Evolutionary conservation across 2,797 vertebrate species (phyloP).

Genomic region (Spondyliosoma cantharus): DNA sequence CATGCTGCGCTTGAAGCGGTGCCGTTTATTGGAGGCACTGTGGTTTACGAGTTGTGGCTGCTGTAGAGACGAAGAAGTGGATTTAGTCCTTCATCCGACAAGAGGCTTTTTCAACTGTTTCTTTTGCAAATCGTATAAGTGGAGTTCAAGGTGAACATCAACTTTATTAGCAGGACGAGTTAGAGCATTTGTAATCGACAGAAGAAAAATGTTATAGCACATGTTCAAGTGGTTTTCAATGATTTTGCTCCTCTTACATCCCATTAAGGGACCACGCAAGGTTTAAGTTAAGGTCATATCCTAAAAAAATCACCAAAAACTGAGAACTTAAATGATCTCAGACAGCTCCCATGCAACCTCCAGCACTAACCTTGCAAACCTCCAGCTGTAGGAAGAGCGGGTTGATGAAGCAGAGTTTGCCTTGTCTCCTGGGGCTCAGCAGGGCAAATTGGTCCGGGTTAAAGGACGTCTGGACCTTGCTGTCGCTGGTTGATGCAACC

Average conservation of each 20-base stretch:
- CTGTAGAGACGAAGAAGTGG: slow-evolving; percentile 23
- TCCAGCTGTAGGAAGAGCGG: slow-evolving; percentile 86
- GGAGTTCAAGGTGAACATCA: slow-evolving; percentile 13
- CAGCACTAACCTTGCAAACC: slow-evolving; percentile 63
- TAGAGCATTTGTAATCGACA: not conserved
- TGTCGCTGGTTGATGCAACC: slow-evolving; percentile 50
- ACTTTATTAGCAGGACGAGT: not conserved
- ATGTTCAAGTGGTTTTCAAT: not conserved
- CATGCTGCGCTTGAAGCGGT: slow-evolving; percentile 90
- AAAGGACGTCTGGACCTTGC: slow-evolving; percentile 29
- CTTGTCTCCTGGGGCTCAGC: slow-evolving; percentile 66
- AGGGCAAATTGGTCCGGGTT: slow-evolving; percentile 57
- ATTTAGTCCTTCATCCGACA: not conserved
- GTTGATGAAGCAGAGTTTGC: slow-evolving; percentile 89
- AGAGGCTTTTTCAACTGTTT: not conserved
- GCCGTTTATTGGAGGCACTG: slow-evolving; percentile 86
- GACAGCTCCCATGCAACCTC: not conserved
- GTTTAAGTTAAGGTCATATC: not conserved
- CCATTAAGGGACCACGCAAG: not conserved
- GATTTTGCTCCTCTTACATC: not conserved
- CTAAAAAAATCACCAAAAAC: not conserved
- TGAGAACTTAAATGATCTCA: not conserved
- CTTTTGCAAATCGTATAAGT: slow-evolving; percentile 1
- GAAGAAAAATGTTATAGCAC: not conserved
- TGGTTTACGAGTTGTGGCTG: slow-evolving; percentile 73